These are phyloP conservation scores for Anthoscopus minutus DNA, from an alignment of 2,113 vertebrate species.

Conservation along the genomic window DNA sequence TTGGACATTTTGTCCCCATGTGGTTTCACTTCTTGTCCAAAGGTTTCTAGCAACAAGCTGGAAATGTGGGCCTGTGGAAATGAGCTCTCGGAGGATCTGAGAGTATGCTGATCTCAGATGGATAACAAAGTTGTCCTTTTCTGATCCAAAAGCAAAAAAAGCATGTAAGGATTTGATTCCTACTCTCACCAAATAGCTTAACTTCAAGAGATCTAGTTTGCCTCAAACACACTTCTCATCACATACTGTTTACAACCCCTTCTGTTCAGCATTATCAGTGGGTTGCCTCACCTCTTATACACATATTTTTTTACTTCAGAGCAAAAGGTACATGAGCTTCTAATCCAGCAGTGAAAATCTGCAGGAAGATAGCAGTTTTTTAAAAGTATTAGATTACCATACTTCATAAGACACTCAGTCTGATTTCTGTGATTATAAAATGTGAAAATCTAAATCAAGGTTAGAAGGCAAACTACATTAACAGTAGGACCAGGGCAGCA, in stretches of 20 bases:
- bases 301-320: not conserved
- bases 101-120: not conserved
- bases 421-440: not conserved
- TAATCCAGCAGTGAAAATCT: not conserved
- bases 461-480: not conserved
- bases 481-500: not conserved
- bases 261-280: not conserved
- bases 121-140: not conserved
- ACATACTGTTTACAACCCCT: not conserved
- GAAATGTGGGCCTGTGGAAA: not conserved
- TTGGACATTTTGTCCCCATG: not conserved
- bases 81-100: not conserved
- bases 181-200: not conserved
- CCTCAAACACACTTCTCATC: not conserved
- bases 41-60: not conserved
- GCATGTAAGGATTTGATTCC: not conserved
- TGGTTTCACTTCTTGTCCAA: not conserved
- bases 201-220: not conserved
- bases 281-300: not conserved
- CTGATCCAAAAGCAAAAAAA: not conserved
- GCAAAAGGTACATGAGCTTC: not conserved
- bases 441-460: not conserved
- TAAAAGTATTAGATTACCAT: not conserved
- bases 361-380: not conserved
- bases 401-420: not conserved